Conservation (phyloP, 37 sponge, comb jelly and placozoan genomes). For the Petrosia ficiformis region DNA sequence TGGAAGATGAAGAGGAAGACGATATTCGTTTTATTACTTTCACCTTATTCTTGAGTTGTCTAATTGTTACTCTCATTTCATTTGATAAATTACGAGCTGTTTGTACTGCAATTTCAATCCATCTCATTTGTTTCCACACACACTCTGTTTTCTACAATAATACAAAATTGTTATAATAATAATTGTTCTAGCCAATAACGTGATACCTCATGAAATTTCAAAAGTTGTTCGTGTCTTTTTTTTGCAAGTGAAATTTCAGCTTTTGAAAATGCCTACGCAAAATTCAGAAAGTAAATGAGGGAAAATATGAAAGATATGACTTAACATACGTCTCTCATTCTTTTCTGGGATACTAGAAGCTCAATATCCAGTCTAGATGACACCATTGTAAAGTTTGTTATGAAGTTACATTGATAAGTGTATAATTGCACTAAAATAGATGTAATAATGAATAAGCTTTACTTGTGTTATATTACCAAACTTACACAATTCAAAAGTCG, state of each 20-base stretch:
- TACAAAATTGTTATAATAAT: no score
- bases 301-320: slow-evolving; percentile 3
- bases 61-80: slow-evolving; percentile 7
- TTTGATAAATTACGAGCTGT: slow-evolving; percentile 29
- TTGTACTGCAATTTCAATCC: slow-evolving; percentile 72
- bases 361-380: slow-evolving; percentile 65
- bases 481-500: slow-evolving; percentile 78
- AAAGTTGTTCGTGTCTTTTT: slow-evolving; percentile 29
- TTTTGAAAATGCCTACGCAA: slow-evolving; percentile 68
- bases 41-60: neutral
- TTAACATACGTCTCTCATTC: slow-evolving; percentile 53
- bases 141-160: slow-evolving; percentile 49
- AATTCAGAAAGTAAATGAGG: neutral
- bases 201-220: slow-evolving; percentile 31
- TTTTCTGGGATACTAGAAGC: slow-evolving; percentile 62
- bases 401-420: slow-evolving; percentile 71
- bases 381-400: slow-evolving; percentile 51
- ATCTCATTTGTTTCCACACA: slow-evolving; percentile 65
- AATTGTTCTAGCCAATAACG: no score
- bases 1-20: neutral
- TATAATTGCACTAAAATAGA: slow-evolving; percentile 57
- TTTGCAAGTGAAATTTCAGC: slow-evolving; percentile 48
- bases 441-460: neutral
- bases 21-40: neutral
- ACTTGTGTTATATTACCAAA: neutral